Conservation (phyloP, 2,113 vertebrate genomes). For the Nibea coibor region DNA sequence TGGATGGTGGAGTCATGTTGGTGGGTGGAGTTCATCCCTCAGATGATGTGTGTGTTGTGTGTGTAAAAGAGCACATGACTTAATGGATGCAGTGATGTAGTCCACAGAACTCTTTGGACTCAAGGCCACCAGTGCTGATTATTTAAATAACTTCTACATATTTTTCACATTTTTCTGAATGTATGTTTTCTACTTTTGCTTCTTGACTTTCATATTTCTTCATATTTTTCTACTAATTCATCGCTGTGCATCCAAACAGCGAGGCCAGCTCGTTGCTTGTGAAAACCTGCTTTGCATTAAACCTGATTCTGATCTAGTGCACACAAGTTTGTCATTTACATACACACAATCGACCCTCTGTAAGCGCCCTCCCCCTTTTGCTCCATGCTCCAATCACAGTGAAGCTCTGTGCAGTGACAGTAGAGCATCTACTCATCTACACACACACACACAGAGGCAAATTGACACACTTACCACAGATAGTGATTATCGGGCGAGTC, state of each 20-base stretch:
- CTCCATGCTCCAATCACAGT: too few relatives aligned
- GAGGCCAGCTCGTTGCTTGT: too few relatives aligned
- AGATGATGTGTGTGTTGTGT: slow-evolving; percentile 85
- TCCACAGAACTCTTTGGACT: slow-evolving; percentile 16
- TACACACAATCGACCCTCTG: too few relatives aligned
- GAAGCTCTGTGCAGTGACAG: background rate
- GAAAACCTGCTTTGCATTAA: too few relatives aligned
- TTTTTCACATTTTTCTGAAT: too few relatives aligned
- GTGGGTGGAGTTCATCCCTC: background rate
- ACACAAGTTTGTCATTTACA: background rate
- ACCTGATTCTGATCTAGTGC: background rate
- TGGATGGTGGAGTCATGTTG: background rate
- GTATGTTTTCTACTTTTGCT: too few relatives aligned
- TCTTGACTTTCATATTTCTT: too few relatives aligned
- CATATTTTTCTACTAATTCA: too few relatives aligned
- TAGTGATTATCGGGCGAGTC: slow-evolving; percentile 45
- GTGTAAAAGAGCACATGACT: slow-evolving; percentile 50
- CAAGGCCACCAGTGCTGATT: background rate
- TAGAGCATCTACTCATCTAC: slow-evolving; percentile 17
- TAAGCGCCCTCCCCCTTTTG: too few relatives aligned
- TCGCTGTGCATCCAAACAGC: too few relatives aligned
- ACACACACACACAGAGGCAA: slow-evolving; percentile 30
- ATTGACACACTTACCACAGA: slow-evolving; percentile 59
- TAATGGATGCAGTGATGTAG: slow-evolving; percentile 32
- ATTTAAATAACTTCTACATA: too few relatives aligned